These are phyloP conservation scores for Hartigia nigra DNA, from an alignment of 2,888 invertebrate genomes.

Conservation along the genomic window DNA sequence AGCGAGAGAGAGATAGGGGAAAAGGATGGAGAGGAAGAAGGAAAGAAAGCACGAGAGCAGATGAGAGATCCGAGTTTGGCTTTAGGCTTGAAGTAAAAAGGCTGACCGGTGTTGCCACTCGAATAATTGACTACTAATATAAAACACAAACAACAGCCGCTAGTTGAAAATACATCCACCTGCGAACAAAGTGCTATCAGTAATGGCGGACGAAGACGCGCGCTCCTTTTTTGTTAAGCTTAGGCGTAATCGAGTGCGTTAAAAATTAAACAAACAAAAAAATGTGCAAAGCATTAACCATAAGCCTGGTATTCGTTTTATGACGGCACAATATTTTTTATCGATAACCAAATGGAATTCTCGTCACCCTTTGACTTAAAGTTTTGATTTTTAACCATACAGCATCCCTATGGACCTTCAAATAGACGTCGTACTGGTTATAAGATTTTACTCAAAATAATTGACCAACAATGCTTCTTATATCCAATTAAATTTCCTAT, in stretches of 20 bases:
- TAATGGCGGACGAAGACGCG: background rate
- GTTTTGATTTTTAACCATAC: background rate
- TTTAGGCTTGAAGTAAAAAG: slow-evolving; percentile 22
- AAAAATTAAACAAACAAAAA: background rate
- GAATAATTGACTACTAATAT: slow-evolving; percentile 24
- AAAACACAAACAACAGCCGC: slow-evolving; percentile 21
- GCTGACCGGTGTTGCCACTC: slow-evolving; percentile 20
- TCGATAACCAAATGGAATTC: background rate
- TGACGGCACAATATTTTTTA: background rate
- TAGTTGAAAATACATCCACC: background rate
- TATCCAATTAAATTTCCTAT: background rate
- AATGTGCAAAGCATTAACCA: background rate
- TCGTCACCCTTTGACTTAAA: too few relatives aligned
- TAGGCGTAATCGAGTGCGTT: background rate
- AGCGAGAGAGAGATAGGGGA: background rate
- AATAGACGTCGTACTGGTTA: too few relatives aligned
- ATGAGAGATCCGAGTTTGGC: slow-evolving; percentile 13
- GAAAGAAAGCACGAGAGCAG: slow-evolving; percentile 13
- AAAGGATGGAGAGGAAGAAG: background rate
- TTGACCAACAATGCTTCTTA: background rate
- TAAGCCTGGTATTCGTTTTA: background rate
- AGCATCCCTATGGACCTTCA: background rate
- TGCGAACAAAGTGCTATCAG: background rate
- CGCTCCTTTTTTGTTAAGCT: background rate
- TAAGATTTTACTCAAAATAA: too few relatives aligned